A percentile compares a stretch with the other conserved stretches of the same genome.
These are phyloP conservation scores for Leptosomus discolor DNA, from an alignment of 2,113 vertebrate genomes.

Conservation along the genomic window DNA sequence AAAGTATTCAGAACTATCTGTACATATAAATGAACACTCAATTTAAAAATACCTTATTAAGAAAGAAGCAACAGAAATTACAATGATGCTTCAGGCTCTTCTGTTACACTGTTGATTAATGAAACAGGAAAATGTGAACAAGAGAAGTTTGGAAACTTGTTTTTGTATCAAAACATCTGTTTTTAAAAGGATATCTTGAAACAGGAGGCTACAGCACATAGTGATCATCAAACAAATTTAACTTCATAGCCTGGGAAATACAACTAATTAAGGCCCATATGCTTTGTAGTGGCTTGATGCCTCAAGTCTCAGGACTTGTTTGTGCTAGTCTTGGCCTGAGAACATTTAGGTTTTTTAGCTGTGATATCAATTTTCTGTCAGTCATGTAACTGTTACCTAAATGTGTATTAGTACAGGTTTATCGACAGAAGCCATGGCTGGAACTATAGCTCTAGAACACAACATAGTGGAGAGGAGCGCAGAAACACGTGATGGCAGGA, in stretches of 20 bases:
- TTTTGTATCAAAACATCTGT: not conserved
- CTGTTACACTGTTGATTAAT: not conserved
- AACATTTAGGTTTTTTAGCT: not conserved
- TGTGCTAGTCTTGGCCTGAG: not conserved
- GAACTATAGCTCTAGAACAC: not conserved
- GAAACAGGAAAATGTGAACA: not conserved
- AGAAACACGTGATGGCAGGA: not conserved
- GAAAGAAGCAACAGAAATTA: not conserved
- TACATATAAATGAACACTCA: not conserved
- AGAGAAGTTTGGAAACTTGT: not conserved
- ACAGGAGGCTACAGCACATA: not conserved
- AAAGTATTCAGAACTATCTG: not conserved
- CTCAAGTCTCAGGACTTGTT: not conserved
- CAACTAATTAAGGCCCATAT: not conserved
- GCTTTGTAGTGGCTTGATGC: not conserved
- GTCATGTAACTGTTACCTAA: not conserved
- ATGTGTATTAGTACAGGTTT: not conserved
- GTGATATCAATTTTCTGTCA: not conserved
- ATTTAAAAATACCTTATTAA: not conserved
- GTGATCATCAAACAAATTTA: not conserved
- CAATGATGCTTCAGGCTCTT: not conserved
- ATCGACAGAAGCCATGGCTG: not conserved
- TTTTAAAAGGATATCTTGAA: not conserved
- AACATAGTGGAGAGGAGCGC: fast-evolving
- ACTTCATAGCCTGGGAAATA: not conserved